Base-by-base conservation (phyloP, 2,113 vertebrate genomes). In the Herpetotheres cachinnans region DNA sequence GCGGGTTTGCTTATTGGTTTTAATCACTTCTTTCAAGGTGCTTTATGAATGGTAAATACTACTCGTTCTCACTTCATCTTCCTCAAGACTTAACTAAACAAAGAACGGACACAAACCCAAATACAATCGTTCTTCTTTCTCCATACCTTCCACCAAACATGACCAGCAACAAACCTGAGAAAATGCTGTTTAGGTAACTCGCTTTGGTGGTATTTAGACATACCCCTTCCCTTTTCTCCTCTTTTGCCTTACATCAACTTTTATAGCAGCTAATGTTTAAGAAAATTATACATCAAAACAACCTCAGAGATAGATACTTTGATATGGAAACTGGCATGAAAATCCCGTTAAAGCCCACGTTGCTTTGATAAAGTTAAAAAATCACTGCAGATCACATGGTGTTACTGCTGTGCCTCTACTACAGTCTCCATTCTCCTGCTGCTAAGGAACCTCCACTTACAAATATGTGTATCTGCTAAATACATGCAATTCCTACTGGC, bases 1-100 rank as follows among this genome's bases (percentile, higher is more conserved):
- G 47, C 0, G 0, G 2, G 5, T 22, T 42, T 32, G 18, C 14
- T 30, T 58, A 55, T 2, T 47, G 47, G 14, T 50, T 93, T 71
- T 36, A 71, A 25, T 72, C 16, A 29, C 46, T 54, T 82, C 34
- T 82, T 72, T 80, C 66, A 86, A 76, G 18, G 21, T 17, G 16
- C 38, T 74, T 82, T 62, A 85, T 18, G 12, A 93, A 81, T 32
- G 13, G 13, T 44, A 83, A 96, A 88, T 7, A 10, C 27, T 66
- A 66, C 11, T 82, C 32, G 13, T 71, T 61, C 26, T 79, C 38
- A 46, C 16, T 59, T 13, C 4, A 5, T 62, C 79, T 71, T 73
- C 65, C 59, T 86, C 77, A 67, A 67, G 44, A 67, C 17, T 77
- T 65, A 77, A 61, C 34, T 74, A 74, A 74, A 84, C 32, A 80